phyloP scores from a whole-genome alignment of 2,113 vertebrate species.

The Amia ocellicauda region DNA sequence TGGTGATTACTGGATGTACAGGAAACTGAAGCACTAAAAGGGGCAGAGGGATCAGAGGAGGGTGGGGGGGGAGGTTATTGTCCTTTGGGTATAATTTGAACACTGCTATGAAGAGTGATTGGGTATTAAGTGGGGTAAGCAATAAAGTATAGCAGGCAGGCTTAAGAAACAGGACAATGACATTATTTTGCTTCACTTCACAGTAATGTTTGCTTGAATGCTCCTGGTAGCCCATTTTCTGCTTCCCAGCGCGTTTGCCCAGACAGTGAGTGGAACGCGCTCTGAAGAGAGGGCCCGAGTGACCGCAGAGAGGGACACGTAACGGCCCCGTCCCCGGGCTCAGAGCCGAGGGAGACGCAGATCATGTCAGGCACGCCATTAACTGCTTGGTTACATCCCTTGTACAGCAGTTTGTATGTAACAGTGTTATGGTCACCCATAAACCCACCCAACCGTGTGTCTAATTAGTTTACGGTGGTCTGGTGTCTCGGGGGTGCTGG shows the following conservation, averaged over 20 bases:
- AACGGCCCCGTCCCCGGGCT: background rate
- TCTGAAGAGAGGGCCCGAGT: background rate
- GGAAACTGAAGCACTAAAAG: background rate
- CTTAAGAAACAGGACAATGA: slow-evolving; percentile 24
- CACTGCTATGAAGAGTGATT: slow-evolving; percentile 13
- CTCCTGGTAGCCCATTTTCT: background rate
- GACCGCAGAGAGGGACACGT: too few species aligned
- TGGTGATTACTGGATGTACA: too few species aligned
- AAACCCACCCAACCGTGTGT: too few species aligned
- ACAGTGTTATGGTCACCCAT: too few species aligned
- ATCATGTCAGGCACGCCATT: slow-evolving; percentile 2
- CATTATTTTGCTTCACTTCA: slow-evolving; percentile 34
- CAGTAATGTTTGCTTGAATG: slow-evolving; percentile 15
- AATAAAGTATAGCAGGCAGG: slow-evolving; percentile 16
- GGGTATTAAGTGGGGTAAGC: slow-evolving; percentile 9
- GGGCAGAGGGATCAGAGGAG: background rate
- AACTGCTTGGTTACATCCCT: too few species aligned
- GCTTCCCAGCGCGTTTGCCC: slow-evolving; percentile 7
- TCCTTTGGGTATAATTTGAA: slow-evolving; percentile 5
- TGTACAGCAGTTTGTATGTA: too few species aligned
- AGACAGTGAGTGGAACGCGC: slow-evolving; percentile 2
- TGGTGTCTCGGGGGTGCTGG: too few species aligned
- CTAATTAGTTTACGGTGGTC: too few species aligned
- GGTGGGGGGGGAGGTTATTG: background rate
- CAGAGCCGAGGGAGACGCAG: background rate